These are phyloP conservation scores for Aphelocoma californica DNA, from an alignment of 2,797 vertebrate species.

Conservation along the genomic window DNA sequence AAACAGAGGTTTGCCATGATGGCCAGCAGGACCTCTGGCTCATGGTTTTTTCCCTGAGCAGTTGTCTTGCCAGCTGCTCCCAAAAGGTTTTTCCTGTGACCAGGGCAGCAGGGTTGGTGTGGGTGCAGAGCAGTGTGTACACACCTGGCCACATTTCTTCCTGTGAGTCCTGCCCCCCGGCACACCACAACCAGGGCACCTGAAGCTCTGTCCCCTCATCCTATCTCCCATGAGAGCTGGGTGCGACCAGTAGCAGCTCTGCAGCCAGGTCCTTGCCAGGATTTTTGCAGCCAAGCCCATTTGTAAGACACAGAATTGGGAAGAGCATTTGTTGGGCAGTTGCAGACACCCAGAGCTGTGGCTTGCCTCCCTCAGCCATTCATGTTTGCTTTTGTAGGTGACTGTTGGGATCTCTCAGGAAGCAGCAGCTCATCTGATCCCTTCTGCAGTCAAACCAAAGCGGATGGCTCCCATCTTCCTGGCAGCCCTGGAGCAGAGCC, in stretches of 20 bases:
- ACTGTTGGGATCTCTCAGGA: background rate
- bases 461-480: background rate
- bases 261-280: background rate
- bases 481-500: background rate
- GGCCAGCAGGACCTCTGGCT: background rate
- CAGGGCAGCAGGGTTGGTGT: background rate
- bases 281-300: background rate
- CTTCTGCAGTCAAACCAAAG: background rate
- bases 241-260: background rate
- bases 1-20: background rate
- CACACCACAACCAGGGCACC: accelerated
- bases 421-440: background rate
- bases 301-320: background rate
- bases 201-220: background rate
- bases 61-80: background rate
- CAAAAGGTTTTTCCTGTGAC: background rate
- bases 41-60: background rate
- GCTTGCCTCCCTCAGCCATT: background rate
- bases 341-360: background rate
- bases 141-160: background rate
- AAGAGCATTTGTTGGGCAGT: background rate
- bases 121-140: background rate
- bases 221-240: background rate
- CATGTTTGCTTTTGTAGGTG: background rate
- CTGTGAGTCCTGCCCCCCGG: background rate